phyloP scores from a whole-genome alignment of 92 coral and sea anemone genomes.

The Pocillopora grandis region DNA sequence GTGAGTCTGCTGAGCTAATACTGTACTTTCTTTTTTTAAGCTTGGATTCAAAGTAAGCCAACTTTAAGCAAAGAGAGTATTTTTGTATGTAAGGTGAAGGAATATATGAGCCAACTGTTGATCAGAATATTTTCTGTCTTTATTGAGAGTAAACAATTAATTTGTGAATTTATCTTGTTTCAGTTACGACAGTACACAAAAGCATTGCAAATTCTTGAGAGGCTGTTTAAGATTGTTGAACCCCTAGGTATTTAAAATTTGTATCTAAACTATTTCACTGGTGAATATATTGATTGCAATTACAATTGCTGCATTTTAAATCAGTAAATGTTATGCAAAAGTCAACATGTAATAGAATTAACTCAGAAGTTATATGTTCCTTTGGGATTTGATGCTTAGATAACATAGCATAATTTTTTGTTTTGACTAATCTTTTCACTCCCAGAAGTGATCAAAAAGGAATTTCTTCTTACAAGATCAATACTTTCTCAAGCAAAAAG shows the following conservation, averaged over 20 bases:
- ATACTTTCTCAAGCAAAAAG: too few species aligned
- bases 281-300: not conserved
- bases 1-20: conserved; percentile 49
- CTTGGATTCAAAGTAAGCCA: not conserved
- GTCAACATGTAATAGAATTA: too few species aligned
- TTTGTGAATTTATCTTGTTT: not conserved
- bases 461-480: too few species aligned
- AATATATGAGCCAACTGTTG: not conserved
- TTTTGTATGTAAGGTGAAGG: too few species aligned
- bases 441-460: too few species aligned
- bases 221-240: conserved; percentile 81
- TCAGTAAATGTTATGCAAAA: not conserved
- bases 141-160: not conserved
- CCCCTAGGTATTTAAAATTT: conserved; percentile 79
- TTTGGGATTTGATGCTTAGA: too few species aligned
- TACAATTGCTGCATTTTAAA: not conserved
- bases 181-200: conserved; percentile 89
- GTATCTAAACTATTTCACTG: not conserved
- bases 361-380: too few species aligned
- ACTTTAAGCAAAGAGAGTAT: too few species aligned
- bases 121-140: conserved; percentile 39
- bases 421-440: too few species aligned
- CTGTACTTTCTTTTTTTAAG: not conserved
- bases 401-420: too few species aligned
- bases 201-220: conserved; percentile 71